A percentile compares a stretch with the other conserved stretches of the same genome.
These are phyloP conservation scores for Drosophila eugracilis DNA, from an alignment of 1,140 invertebrate species.

Conservation along the genomic window DNA sequence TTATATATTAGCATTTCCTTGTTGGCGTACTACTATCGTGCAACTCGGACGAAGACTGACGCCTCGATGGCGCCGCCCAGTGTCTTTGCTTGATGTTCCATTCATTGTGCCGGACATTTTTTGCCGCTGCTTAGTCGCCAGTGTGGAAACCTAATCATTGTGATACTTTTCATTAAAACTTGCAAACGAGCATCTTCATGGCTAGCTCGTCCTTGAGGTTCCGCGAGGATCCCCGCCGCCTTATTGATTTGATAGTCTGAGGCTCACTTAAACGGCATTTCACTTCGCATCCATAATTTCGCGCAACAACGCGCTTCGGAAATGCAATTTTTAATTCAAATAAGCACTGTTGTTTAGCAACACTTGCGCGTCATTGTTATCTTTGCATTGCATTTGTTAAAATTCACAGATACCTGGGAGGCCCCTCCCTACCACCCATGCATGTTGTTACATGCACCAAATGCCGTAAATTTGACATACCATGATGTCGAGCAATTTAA, in stretches of 20 bases:
- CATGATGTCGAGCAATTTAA: too few relatives aligned
- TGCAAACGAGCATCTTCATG: conserved; percentile 38
- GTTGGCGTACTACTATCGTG: conserved; percentile 82
- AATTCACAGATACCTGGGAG: too few relatives aligned
- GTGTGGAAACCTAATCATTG: conserved; percentile 82
- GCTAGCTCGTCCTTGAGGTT: conserved; percentile 4
- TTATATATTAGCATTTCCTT: conserved; percentile 82
- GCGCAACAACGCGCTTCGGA: conserved; percentile 41
- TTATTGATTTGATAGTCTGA: conserved; percentile 67
- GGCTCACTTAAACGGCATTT: conserved; percentile 72
- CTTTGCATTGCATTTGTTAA: conserved; percentile 56
- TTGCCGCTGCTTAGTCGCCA: conserved; percentile 76
- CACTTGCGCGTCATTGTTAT: conserved; percentile 59
- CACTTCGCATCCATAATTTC: conserved; percentile 59
- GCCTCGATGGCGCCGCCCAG: conserved; percentile 67
- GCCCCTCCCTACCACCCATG: too few relatives aligned
- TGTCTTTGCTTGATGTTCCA: conserved; percentile 77
- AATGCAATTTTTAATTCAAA: conserved; percentile 82
- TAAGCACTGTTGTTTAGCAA: conserved; percentile 68
- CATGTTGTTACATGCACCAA: too few relatives aligned
- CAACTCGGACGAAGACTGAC: conserved; percentile 61
- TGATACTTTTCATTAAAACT: conserved; percentile 83
- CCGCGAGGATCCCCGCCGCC: neutral
- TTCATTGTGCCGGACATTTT: conserved; percentile 82
- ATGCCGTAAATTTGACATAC: too few relatives aligned